Evolutionary conservation across 2,888 invertebrate species (phyloP).

Genomic region (Dryococelus australis): DNA sequence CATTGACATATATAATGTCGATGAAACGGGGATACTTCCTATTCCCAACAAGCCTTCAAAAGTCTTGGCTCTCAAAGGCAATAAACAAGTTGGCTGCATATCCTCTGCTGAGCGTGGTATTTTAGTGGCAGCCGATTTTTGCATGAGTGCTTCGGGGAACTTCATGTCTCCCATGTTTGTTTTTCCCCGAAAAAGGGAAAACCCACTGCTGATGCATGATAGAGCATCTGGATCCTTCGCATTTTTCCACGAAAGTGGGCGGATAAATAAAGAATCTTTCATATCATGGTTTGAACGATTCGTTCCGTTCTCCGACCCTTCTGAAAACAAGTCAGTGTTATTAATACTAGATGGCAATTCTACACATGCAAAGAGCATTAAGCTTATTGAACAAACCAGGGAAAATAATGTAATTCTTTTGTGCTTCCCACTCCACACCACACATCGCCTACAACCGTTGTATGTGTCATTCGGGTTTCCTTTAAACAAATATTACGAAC

Average conservation of each 20-base stretch:
- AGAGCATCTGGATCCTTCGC: constrained; percentile 42
- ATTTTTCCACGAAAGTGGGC: constrained; percentile 44
- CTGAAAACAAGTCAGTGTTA: too few relatives aligned
- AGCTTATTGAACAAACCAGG: too few relatives aligned
- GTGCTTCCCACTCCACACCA: too few relatives aligned
- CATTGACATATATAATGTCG: constrained; percentile 53
- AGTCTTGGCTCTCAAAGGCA: constrained; percentile 48
- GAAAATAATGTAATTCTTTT: too few relatives aligned
- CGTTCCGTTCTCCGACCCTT: constrained; percentile 23
- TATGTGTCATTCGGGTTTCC: too few relatives aligned
- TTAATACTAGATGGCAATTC: too few relatives aligned
- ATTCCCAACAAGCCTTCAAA: constrained; percentile 51
- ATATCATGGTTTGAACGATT: constrained; percentile 43
- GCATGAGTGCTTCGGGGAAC: constrained; percentile 48
- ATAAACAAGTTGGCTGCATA: constrained; percentile 52
- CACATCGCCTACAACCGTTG: too few relatives aligned
- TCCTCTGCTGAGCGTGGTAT: constrained; percentile 54
- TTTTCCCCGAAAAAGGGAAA: constrained; percentile 32
- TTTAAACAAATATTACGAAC: too few relatives aligned
- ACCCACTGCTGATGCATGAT: constrained; percentile 37
- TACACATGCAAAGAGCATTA: too few relatives aligned
- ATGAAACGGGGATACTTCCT: constrained; percentile 54
- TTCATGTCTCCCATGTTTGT: constrained; percentile 28
- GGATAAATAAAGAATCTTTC: constrained; percentile 46
- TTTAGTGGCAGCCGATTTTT: constrained; percentile 49